Evolutionary conservation across 2,888 invertebrate genomes (phyloP), one percentile per base, ranked within the genome.

Genomic region (Drosophila paramelanica): DNA sequence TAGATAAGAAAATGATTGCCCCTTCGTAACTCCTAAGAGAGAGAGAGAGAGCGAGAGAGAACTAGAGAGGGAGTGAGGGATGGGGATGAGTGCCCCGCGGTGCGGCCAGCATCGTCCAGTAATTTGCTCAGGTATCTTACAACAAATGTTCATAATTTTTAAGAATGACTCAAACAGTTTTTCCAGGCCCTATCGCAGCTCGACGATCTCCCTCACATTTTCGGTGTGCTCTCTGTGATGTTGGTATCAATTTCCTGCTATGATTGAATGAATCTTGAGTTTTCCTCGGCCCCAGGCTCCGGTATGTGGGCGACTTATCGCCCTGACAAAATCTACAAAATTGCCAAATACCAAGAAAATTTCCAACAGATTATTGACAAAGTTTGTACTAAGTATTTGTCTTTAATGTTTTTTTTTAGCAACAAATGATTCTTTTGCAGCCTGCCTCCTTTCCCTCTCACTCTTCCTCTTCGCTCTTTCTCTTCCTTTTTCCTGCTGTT

Each of bases 141-240:
- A 76, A 73, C 73, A 84, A 87, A 84, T 88, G 88, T 82, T 88
- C 84, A 88, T 87, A 88, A 88, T 88, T 88, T 84, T 88, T 81
- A 82, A 88, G 88, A 85, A 86, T 88, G 88, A 86, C 85, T 82
- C 76, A 79, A 77, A 74, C 70, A 70, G 71, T 79, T 68, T 66
- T 71, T 64, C 64, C 62, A 39, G 52, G 31, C 39, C 67, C 81
- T 81, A 81, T 81, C 81, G 61, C 43, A n/a, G 55, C 39, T 39
- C 8, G 56, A 59, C 62, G 72, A 82, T 82, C 81, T 66, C 85
- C 81, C 64, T 23, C 49, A 17, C 33, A 50, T 45, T 31, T 71
- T 73, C 77, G 82, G 74, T 62, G 11, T 8, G 57, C 61, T 36
- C 70, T 51, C 79, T 81, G 13, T 84, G 84, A 70, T 56, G 67